Evolutionary conservation across 2,888 invertebrate genomes (phyloP).

Genomic region (Alviniconcha strummeri): DNA sequence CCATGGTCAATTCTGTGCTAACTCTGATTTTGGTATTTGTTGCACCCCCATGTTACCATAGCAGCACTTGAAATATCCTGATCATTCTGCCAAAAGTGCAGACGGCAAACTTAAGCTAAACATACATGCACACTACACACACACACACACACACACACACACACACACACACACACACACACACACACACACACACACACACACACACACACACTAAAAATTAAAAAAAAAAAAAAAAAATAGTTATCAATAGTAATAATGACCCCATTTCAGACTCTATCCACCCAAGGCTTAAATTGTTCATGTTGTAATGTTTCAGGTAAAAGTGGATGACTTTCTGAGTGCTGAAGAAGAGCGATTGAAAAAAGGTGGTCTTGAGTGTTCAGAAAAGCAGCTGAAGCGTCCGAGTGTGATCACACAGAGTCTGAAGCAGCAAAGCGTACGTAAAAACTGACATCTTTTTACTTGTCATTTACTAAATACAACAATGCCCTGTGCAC

Average conservation of each 20-base stretch:
- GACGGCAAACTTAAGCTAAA: background rate
- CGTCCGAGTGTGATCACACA: background rate
- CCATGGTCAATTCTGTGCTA: too few relatives aligned
- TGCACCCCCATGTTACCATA: too few relatives aligned
- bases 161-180: background rate
- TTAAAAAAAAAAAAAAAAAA: too few relatives aligned
- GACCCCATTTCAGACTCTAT: too few relatives aligned
- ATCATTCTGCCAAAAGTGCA: too few relatives aligned
- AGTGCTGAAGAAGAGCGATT: conserved; percentile 17
- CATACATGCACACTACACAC: background rate
- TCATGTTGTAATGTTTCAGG: background rate
- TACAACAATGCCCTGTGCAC: too few relatives aligned
- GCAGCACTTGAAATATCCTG: too few relatives aligned
- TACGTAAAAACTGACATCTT: background rate
- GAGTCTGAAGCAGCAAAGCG: conserved; percentile 13
- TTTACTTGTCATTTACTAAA: too few relatives aligned
- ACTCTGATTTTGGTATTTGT: too few relatives aligned
- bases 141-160: background rate
- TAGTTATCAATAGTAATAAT: too few relatives aligned
- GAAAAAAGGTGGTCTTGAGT: conserved; percentile 19
- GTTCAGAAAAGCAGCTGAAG: background rate
- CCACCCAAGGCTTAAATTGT: background rate
- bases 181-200: background rate
- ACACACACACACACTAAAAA: background rate
- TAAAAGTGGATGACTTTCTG: conserved; percentile 21